phyloP scores from a whole-genome alignment of 2,888 invertebrate genomes.

The Cyclophora punctaria region DNA sequence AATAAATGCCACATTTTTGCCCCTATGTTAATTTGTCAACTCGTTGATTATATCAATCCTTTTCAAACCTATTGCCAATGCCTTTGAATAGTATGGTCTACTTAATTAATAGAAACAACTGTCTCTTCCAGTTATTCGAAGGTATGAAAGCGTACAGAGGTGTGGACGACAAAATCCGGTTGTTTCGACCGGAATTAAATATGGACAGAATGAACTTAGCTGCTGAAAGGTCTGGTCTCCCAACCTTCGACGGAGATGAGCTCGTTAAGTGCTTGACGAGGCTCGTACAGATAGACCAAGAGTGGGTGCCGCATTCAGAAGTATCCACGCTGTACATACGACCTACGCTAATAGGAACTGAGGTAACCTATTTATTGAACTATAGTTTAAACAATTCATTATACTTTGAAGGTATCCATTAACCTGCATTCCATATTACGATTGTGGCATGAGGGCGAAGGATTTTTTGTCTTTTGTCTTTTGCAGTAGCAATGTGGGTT shows the following conservation, averaged over 20 bases:
- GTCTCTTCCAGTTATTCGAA: constrained; percentile 88
- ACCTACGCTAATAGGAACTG: constrained; percentile 96
- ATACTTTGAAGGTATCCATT: too few relatives aligned
- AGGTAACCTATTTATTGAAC: constrained; percentile 76
- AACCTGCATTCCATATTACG: too few relatives aligned
- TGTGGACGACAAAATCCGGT: constrained; percentile 90
- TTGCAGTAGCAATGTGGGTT: too few relatives aligned
- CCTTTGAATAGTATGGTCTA: too few relatives aligned
- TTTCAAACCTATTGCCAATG: too few relatives aligned
- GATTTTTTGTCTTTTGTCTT: too few relatives aligned
- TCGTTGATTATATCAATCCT: too few relatives aligned
- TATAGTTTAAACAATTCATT: too few relatives aligned
- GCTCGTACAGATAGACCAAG: constrained; percentile 92
- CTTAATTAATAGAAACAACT: neutral
- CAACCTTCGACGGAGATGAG: constrained; percentile 91
- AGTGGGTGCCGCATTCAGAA: constrained; percentile 97
- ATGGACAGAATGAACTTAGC: constrained; percentile 94
- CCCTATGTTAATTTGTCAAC: too few relatives aligned
- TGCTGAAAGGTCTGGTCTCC: constrained; percentile 88
- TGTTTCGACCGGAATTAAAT: constrained; percentile 97
- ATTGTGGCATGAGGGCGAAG: too few relatives aligned
- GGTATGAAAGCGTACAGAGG: constrained; percentile 98
- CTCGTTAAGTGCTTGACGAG: constrained; percentile 88
- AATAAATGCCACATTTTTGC: too few relatives aligned
- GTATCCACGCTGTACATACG: constrained; percentile 95